Percentiles rank a stretch among this genome's conserved stretches.
phyloP scores from a whole-genome alignment of 92 coral and sea anemone species.

The Desmophyllum pertusum region DNA sequence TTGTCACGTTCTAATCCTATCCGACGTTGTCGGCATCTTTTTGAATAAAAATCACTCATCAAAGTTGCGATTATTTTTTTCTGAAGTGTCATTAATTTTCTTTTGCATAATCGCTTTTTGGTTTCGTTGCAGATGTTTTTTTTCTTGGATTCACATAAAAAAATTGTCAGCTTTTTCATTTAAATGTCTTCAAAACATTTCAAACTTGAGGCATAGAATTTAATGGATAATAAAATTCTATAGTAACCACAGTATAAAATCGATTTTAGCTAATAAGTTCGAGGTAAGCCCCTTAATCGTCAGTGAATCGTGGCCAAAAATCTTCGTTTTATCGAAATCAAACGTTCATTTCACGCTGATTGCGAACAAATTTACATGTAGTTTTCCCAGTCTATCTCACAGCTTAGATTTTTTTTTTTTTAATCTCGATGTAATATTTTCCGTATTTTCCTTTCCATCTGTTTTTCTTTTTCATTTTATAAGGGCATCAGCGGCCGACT shows the following conservation, averaged over 20 bases:
- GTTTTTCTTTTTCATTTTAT: slow-evolving; percentile 5
- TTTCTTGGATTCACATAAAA: neutral
- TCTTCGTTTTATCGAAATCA: neutral
- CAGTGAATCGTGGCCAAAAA: neutral
- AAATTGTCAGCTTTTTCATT: neutral
- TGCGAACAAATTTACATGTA: neutral
- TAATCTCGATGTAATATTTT: neutral
- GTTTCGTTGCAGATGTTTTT: neutral
- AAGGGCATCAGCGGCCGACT: neutral
- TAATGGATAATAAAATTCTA: slow-evolving; percentile 8
- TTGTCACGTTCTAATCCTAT: slow-evolving; percentile 13
- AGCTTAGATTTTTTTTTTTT: neutral
- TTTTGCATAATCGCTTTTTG: neutral
- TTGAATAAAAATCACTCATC: slow-evolving; percentile 10
- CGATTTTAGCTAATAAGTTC: neutral
- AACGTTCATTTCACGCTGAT: slow-evolving; percentile 3
- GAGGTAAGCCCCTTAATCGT: slow-evolving; percentile 13
- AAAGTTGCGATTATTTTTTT: neutral
- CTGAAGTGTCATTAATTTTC: slow-evolving; percentile 10
- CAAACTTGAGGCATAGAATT: neutral
- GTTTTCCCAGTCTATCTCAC: neutral
- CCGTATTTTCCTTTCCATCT: neutral
- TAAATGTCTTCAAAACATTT: neutral
- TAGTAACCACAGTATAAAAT: slow-evolving; percentile 4
- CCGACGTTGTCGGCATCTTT: slow-evolving; percentile 19